Evolutionary conservation across 2,888 invertebrate species (phyloP), one percentile per base, ranked within the genome.

Genomic region (Stenotaenia linearis): DNA sequence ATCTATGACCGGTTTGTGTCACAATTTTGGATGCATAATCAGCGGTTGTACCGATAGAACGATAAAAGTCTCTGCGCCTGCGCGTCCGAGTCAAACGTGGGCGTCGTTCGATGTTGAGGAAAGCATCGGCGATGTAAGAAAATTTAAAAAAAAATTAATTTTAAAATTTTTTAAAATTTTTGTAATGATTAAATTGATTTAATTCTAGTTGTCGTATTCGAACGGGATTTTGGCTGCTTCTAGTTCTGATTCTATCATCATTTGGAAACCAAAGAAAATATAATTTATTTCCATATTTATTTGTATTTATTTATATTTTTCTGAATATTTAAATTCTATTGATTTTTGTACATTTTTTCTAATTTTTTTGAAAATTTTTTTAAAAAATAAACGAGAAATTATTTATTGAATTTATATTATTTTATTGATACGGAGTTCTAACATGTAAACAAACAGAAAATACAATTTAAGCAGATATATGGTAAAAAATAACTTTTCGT

Each of bases 111-210:
- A 75, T 28, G 32, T 32, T 0, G 32, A 32, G 21, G 75, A 32
- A 75, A 32, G 28, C 15, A 18, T 75, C n/a, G 75, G 75, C 10
- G 75, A 75, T 25, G 75, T 75, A 75, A 75, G 75, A 75, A 1
- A n/a, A n/a, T n/a, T n/a, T n/a, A n/a, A n/a, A n/a, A n/a, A n/a
- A n/a, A n/a, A n/a, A n/a, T n/a, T n/a, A n/a, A n/a, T n/a, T n/a
- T n/a, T n/a, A n/a, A n/a, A n/a, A n/a, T n/a, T n/a, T n/a, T n/a
- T n/a, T n/a, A n/a, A n/a, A n/a, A n/a, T n/a, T n/a, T n/a, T n/a
- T n/a, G n/a, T n/a, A n/a, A n/a, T n/a, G n/a, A n/a, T n/a, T n/a
- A n/a, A n/a, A n/a, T n/a, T 76, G 4, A 6, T 77, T 35, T 40
- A n/a, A 0, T 18, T 9, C 18, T 21, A 77, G 77, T 40, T 77